Base-by-base conservation (phyloP, 2,797 vertebrate species). In the Octomys mimax region DNA sequence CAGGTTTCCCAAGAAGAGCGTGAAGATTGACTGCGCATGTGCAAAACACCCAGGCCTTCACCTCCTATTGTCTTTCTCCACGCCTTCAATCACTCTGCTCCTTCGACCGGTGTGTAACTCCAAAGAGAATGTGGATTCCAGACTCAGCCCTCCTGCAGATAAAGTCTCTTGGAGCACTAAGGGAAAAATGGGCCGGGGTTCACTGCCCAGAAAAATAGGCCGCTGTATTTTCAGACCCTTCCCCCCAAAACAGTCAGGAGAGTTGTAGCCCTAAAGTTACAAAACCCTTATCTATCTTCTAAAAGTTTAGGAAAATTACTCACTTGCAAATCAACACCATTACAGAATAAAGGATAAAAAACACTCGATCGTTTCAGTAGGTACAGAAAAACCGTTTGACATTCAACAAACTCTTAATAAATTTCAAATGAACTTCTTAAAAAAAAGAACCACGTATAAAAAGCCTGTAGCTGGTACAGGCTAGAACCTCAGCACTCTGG, bases 201-300 rank as follows among this genome's bases (percentile, higher is more conserved):
- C 39, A 10, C n/a, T 57, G 52, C 62, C 70, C 81, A 78, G 28
- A 84, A 92, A 62, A 91, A 7, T 49, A 49, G 75, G 61, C 13
- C 61, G 46, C 52, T 70, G n/a, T 81, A 73, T 66, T 91, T 97
- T 62, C 78, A 22, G 71, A 85, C 36, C 83, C 26, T 75, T 94
- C 62, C 75, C 59, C 68, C 75, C 64, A 62, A 89, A 92, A 95
- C 75, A 28, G 89, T 68, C 14, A 87, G 78, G n/a, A 75, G 28
- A 66, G 61, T 49, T 73, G 31, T 89, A 93, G 64, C 26, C 88
- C 92, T 61, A 84, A 90, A 92, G 26, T 86, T 91, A 85, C n/a
- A 93, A 95, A 96, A 85, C 70, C 39, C 6, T 6, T 83, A 87
- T 57, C 62, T 94, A 62, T 62, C 66, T 94, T 95, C 33, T 92